Evolutionary conservation across 2,888 invertebrate species (phyloP), one percentile per base, ranked within the genome.

Genomic region (Drosophila austrosaltans): DNA sequence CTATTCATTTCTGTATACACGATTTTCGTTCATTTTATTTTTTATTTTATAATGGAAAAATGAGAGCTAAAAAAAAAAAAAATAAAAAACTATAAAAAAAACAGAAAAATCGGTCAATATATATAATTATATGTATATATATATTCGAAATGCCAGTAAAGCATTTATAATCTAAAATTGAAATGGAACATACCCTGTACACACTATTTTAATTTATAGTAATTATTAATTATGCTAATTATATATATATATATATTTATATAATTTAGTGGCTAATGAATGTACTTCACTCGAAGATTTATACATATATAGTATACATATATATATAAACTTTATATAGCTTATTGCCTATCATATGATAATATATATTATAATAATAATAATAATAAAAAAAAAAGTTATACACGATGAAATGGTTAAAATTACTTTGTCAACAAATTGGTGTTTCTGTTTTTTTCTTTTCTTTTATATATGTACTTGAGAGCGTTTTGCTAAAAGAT

Each of bases 221-320:
- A 63, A 72, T 77, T 48, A 66, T 65, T 57, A 72, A 60, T 66
- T 65, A 69, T 76, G 58, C 59, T 72, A 67, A 66, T 58, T 66
- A 53, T 58, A 76, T 77, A 66, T 60, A 78, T 59, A 67, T 5
- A 66, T 76, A 75, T 66, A 60, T 48, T 59, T 71, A 64, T 63
- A 82, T 68, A 82, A 64, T 69, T 85, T 82, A 85, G 63, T 80
- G 69, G 82, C 89, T 82, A 89, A 87, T 82, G 79, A 89, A 89
- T 84, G 82, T 87, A 82, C 88, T 83, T 89, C 82, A 85, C 77
- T 88, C 83, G 54, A 76, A 89, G 76, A 79, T 79, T 83, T 87
- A 89, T 72, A 83, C 72, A 76, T 75, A 75, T 57, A 75, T 16
- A 16, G n/a, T n/a, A n/a, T n/a, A n/a, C n/a, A 16, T 53, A 69